These are phyloP conservation scores for Palythoa heliodiscus DNA, from an alignment of 92 coral and sea anemone genomes.

Conservation along the genomic window DNA sequence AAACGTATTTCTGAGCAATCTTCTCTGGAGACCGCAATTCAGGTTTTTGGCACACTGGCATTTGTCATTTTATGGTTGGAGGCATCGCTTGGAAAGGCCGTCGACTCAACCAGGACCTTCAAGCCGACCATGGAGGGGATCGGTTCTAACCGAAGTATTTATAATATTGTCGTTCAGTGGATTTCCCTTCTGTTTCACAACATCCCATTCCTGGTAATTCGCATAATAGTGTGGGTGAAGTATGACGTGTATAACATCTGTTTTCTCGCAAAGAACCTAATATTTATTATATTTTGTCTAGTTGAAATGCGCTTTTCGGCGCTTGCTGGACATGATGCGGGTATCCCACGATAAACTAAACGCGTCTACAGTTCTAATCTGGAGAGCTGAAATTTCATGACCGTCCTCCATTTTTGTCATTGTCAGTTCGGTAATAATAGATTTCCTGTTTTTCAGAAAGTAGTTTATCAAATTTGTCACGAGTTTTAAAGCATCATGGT, in stretches of 20 bases:
- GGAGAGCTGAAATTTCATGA: too few relatives aligned
- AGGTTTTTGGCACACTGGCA: conserved; percentile 47
- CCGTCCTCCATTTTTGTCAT: too few relatives aligned
- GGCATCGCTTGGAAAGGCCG: conserved; percentile 38
- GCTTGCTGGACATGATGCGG: conserved; percentile 23
- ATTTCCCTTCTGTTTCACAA: conserved; percentile 43
- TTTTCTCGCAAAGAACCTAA: conserved; percentile 52
- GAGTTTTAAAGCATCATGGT: too few relatives aligned
- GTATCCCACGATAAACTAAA: neutral
- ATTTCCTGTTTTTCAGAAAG: too few relatives aligned
- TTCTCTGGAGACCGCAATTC: conserved; percentile 45
- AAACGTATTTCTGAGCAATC: conserved; percentile 23
- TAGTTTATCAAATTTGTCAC: too few relatives aligned
- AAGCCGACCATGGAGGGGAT: conserved; percentile 29
- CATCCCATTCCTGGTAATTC: conserved; percentile 51
- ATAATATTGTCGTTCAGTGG: conserved; percentile 30
- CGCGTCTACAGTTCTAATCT: neutral
- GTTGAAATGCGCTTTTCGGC: conserved; percentile 31
- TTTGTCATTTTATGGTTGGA: conserved; percentile 43
- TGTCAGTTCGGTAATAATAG: too few relatives aligned
- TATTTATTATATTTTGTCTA: conserved; percentile 30
- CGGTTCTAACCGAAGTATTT: conserved; percentile 27
- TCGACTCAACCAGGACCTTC: conserved; percentile 21
- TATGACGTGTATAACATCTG: conserved; percentile 45
- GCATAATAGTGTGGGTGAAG: conserved; percentile 45